Evolutionary conservation across 2,888 invertebrate genomes (phyloP).

Genomic region (Phyto melanocephala): DNA sequence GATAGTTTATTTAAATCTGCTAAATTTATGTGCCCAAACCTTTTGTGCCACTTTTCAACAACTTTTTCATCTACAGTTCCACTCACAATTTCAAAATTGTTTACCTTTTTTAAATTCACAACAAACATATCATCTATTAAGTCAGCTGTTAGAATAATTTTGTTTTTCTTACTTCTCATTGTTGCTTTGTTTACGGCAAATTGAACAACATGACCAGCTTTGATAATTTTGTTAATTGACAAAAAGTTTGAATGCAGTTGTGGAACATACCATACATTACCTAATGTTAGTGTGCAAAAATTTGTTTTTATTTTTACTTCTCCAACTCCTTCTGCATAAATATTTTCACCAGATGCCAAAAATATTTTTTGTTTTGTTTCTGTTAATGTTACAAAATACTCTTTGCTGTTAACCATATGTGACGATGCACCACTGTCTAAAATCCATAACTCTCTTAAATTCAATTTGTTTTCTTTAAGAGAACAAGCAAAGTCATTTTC

Average conservation of each 20-base stretch:
- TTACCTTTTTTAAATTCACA: neutral
- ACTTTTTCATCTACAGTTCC: neutral
- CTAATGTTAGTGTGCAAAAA: constrained; percentile 3
- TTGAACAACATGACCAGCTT: constrained; percentile 21
- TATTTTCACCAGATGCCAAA: constrained; percentile 32
- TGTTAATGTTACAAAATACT: constrained; percentile 3
- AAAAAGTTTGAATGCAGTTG: constrained; percentile 50
- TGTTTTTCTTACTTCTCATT: constrained; percentile 26
- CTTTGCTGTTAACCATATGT: constrained; percentile 36
- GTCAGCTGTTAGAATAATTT: constrained; percentile 30
- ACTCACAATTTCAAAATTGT: neutral
- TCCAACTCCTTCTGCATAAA: constrained; percentile 28
- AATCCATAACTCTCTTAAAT: constrained; percentile 28
- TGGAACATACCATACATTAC: constrained; percentile 47
- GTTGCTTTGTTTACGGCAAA: constrained; percentile 13
- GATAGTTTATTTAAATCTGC: constrained; percentile 22
- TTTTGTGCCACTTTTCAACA: constrained; percentile 26
- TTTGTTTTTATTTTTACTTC: constrained; percentile 28
- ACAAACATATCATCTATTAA: constrained; percentile 23
- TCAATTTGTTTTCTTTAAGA: neutral
- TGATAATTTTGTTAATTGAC: constrained; percentile 31
- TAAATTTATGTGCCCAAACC: constrained; percentile 35
- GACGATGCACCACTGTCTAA: constrained; percentile 44
- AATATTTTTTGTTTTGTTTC: constrained; percentile 12
- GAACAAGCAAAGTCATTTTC: neutral